phyloP scores from a whole-genome alignment of 2,888 invertebrate species.

The Tinea semifulvella region DNA sequence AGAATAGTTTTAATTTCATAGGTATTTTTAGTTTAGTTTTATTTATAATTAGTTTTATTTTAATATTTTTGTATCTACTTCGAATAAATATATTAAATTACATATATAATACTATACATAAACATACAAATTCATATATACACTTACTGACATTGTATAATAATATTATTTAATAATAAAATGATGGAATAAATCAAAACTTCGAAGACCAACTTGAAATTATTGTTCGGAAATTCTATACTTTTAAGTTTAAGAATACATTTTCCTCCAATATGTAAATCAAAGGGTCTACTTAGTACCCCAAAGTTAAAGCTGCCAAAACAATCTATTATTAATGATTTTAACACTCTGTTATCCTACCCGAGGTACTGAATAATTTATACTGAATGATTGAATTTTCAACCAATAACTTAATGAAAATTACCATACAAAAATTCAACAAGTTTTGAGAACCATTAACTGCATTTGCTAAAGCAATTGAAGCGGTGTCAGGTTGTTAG shows the following conservation, averaged over 20 bases:
- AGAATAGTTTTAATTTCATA: no score
- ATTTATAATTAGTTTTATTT: no score
- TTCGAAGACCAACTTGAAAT: background rate
- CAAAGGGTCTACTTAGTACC: constrained; percentile 4
- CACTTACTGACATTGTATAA: no score
- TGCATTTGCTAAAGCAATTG: no score
- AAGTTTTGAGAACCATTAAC: no score
- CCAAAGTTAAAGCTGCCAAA: constrained; percentile 6
- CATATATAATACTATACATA: no score
- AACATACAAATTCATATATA: no score
- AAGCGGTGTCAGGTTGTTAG: no score
- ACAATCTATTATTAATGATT: constrained; percentile 16
- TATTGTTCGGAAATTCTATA: no score
- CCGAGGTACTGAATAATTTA: constrained; percentile 19
- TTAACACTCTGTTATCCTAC: constrained; percentile 18
- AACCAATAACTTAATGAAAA: constrained; percentile 15
- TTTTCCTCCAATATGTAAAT: constrained; percentile 7
- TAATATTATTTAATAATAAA: background rate
- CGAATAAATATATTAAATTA: no score
- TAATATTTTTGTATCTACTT: no score
- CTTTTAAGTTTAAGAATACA: background rate
- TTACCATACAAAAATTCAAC: background rate
- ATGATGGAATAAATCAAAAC: background rate
- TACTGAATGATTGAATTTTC: constrained; percentile 21
- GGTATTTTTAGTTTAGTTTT: no score